Evolutionary conservation across 2,113 vertebrate genomes (phyloP).

Genomic region (Suncus etruscus): DNA sequence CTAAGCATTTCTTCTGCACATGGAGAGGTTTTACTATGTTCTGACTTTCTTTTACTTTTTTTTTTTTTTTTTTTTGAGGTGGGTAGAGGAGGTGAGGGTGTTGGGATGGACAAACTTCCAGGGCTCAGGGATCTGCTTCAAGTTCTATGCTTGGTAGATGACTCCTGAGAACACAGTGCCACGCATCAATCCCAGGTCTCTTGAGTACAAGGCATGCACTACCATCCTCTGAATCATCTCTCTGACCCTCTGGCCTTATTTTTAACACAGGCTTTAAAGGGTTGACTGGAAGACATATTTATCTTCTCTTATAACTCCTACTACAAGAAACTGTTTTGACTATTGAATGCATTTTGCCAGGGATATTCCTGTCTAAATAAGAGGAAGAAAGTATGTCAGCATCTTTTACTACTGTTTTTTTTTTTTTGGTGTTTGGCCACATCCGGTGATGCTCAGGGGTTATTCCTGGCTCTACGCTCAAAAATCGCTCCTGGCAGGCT

Average conservation of each 20-base stretch:
- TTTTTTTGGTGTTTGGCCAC: no score
- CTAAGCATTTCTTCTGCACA: conserved; percentile 29
- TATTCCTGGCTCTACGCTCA: no score
- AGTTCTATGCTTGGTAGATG: no score
- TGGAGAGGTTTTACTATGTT: conserved; percentile 12
- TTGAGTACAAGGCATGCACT: no score
- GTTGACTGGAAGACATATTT: conserved; percentile 43
- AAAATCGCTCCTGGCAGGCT: no score
- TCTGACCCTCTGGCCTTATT: background rate
- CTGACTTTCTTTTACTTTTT: background rate
- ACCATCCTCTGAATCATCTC: no score
- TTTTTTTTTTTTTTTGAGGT: background rate
- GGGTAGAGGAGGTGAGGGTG: no score
- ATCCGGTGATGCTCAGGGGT: no score
- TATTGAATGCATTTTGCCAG: conserved; percentile 15
- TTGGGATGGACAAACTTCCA: no score
- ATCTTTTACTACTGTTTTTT: background rate
- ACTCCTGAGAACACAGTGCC: no score
- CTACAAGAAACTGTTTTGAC: conserved; percentile 40
- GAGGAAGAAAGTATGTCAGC: conserved; percentile 8
- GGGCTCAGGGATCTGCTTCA: background rate
- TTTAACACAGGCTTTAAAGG: conserved; percentile 36
- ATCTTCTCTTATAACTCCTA: conserved; percentile 25
- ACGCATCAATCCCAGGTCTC: no score
- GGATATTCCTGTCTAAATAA: conserved; percentile 46